Evolutionary conservation across 2,797 vertebrate genomes (phyloP).

Genomic region (Mormyrus proboscirostris): DNA sequence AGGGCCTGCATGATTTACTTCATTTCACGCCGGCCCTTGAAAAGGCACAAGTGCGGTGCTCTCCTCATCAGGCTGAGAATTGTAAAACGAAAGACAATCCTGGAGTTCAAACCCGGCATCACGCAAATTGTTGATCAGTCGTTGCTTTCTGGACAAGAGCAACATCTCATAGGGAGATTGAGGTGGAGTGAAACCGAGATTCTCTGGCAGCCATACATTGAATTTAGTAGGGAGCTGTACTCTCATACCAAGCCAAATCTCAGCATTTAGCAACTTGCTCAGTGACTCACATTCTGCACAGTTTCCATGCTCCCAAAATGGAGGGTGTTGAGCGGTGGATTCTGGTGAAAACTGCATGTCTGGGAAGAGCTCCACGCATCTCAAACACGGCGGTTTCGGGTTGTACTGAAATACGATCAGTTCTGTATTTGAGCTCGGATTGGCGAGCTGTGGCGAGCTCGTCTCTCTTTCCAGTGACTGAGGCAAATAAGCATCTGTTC

Average conservation of each 20-base stretch:
- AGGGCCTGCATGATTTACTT: neutral
- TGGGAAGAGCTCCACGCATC: neutral
- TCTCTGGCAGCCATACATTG: neutral
- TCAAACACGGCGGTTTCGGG: neutral
- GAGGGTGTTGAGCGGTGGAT: neutral
- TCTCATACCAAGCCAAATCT: neutral
- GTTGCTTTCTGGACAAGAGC: neutral
- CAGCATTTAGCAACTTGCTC: neutral
- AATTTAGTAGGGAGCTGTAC: neutral
- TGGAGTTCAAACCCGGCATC: neutral
- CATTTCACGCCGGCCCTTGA: neutral
- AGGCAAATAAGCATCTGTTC: neutral
- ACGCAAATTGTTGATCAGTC: neutral
- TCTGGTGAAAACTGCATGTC: neutral
- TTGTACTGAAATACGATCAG: neutral
- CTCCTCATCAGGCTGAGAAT: neutral
- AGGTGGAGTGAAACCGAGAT: neutral
- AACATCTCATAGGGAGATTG: neutral
- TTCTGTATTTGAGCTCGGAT: neutral
- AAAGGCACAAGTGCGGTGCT: neutral
- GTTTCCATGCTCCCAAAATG: neutral
- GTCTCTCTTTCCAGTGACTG: neutral
- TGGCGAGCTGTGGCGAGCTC: neutral
- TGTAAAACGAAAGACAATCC: neutral
- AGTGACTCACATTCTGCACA: conserved; percentile 12